A percentile compares a stretch with the other conserved stretches of the same genome.
Evolutionary conservation across 2,888 invertebrate species (phyloP).

Genomic region (Nephrocerus scutellatus): DNA sequence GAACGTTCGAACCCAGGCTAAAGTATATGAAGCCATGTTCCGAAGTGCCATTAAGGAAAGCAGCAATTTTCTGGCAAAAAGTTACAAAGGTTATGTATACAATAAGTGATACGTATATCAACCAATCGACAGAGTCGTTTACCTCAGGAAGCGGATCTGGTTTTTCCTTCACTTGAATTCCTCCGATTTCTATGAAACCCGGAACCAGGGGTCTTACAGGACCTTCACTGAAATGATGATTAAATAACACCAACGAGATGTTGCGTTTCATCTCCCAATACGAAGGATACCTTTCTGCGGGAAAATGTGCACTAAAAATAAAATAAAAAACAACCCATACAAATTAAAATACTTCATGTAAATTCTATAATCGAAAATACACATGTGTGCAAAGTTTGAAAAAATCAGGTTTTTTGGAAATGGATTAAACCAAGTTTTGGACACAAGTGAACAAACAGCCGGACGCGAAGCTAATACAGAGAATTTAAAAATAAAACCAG

Average conservation of each 20-base stretch:
- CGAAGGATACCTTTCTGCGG: slow-evolving; percentile 26
- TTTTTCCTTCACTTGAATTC: slow-evolving; percentile 36
- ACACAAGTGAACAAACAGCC: too few species aligned
- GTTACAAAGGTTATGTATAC: neutral
- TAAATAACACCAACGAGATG: slow-evolving; percentile 34
- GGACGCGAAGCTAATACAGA: too few species aligned
- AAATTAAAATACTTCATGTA: too few species aligned
- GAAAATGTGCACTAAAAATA: slow-evolving; percentile 23
- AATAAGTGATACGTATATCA: too few species aligned
- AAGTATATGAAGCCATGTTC: slow-evolving; percentile 42
- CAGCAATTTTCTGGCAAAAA: slow-evolving; percentile 26
- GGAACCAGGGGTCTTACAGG: slow-evolving; percentile 36
- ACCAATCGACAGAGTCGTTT: slow-evolving; percentile 4
- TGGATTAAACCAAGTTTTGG: too few species aligned
- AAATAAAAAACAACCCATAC: too few species aligned
- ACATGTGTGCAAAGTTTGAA: too few species aligned
- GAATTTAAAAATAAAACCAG: too few species aligned
- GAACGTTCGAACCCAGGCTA: slow-evolving; percentile 37
- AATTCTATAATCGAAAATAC: too few species aligned
- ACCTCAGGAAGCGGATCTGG: slow-evolving; percentile 27
- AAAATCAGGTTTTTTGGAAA: too few species aligned
- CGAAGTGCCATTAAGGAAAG: slow-evolving; percentile 27
- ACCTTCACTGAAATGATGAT: slow-evolving; percentile 37
- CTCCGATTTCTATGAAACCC: slow-evolving; percentile 37
- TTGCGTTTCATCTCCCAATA: slow-evolving; percentile 28